phyloP scores from a whole-genome alignment of 1,140 invertebrate genomes.

The Drosophila hydei region DNA sequence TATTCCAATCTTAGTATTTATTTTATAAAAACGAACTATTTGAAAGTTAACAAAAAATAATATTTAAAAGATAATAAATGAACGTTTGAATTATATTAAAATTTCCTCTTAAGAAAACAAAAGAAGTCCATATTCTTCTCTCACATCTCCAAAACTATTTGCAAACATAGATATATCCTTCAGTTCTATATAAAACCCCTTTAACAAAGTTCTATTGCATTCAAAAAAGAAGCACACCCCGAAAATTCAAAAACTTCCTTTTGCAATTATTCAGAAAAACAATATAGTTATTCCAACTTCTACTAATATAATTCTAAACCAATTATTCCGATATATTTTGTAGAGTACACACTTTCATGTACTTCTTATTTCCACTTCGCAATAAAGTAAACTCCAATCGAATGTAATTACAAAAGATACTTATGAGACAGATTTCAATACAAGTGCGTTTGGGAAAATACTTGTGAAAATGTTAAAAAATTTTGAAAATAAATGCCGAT shows the following conservation, averaged over 20 bases:
- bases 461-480: conserved; percentile 64
- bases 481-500: conserved; percentile 40
- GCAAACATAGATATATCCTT: no score
- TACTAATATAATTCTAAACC: neutral
- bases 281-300: conserved; percentile 43
- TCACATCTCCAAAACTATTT: no score
- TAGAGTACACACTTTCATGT: conserved; percentile 59
- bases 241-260: conserved; percentile 40
- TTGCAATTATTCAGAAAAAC: conserved; percentile 50
- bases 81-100: no score
- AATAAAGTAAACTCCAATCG: conserved; percentile 45
- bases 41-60: no score
- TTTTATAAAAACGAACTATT: no score
- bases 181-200: neutral
- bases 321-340: conserved; percentile 40
- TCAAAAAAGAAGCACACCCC: conserved; percentile 28
- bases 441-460: conserved; percentile 83
- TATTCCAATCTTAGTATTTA: neutral
- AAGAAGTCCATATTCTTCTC: no score
- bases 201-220: conserved; percentile 33
- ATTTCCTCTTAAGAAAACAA: no score
- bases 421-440: conserved; percentile 84
- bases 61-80: no score
- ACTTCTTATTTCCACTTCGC: conserved; percentile 68
- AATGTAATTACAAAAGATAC: conserved; percentile 83